Evolutionary conservation across 2,888 invertebrate species (phyloP).

Genomic region (Noctua fimbriata): DNA sequence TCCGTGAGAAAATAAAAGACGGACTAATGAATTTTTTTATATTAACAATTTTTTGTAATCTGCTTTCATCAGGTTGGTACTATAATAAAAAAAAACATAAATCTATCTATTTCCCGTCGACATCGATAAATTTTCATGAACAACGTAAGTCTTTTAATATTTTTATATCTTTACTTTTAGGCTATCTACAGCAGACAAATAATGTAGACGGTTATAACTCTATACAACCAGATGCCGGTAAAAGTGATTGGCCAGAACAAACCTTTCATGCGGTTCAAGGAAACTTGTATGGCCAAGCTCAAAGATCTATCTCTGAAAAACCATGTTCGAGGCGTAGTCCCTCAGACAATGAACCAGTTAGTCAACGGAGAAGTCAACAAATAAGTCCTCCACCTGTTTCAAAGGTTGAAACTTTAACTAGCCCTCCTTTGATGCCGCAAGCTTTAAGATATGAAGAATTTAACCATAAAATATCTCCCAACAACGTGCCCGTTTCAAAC

Average conservation of each 20-base stretch:
- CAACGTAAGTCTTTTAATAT: background rate
- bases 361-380: slow-evolving; percentile 44
- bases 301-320: slow-evolving; percentile 42
- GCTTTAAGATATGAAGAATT: slow-evolving; percentile 47
- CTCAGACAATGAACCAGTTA: slow-evolving; percentile 31
- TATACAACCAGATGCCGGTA: slow-evolving; percentile 8
- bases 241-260: slow-evolving; percentile 40
- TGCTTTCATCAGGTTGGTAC: slow-evolving; percentile 58
- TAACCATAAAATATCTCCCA: background rate
- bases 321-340: slow-evolving; percentile 64
- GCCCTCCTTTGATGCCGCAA: slow-evolving; percentile 45
- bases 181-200: slow-evolving; percentile 38
- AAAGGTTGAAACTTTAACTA: slow-evolving; percentile 38
- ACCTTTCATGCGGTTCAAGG: slow-evolving; percentile 29
- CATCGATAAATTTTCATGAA: background rate
- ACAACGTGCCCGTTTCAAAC: slow-evolving; percentile 4
- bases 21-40: slow-evolving; percentile 57
- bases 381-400: slow-evolving; percentile 47
- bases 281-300: slow-evolving; percentile 45
- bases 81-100: background rate
- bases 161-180: slow-evolving; percentile 42
- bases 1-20: slow-evolving; percentile 22
- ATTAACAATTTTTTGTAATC: slow-evolving; percentile 51
- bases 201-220: slow-evolving; percentile 34
- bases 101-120: background rate